Base-by-base conservation (phyloP, 2,113 vertebrate genomes). In the Gopherus evgoodei region DNA sequence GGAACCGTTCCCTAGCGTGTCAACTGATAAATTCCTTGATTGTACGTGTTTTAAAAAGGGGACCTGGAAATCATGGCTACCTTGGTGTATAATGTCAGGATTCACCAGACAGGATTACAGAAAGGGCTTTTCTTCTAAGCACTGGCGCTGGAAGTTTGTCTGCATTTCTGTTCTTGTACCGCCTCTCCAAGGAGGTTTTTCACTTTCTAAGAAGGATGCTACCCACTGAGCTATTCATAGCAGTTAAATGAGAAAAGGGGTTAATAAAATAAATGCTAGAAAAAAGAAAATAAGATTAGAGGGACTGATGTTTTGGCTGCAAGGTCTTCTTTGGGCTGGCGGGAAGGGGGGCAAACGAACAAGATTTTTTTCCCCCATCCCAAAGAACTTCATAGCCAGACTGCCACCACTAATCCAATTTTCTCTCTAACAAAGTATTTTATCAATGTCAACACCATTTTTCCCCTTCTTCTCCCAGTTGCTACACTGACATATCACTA, bases 141-240 rank as follows among this genome's bases (percentile, higher is more conserved):
- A 3, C 86, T 0, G 79, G 95, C 93, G 84, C 95, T 81, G 95
- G 96, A 96, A 87, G 97, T 95, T 92, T 92, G 97, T 97, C 96
- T 97, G 97, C 98, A 95, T 97, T 98, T 97, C 98, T 98, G 91
- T 82, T 57, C 91, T 75, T 4, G 81, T 91, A 11, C 94, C 2
- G 22, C 96, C 96, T 98, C 98, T 98, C 98, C 97, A 96, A 98
- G 98, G 98, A 98, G 96, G 95, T 95, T 97, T 92, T 96, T 96
- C 96, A 91, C 97, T 98, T 96, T 97, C 97, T 98, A 84, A 98
- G 97, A 97, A 98, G 97, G 98, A 98, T 97, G 97, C 98, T 95
- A 96, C 98, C 98, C 98, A 98, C 98, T 98, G 98, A 97, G 98
- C 98, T 97, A 98, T 98, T 98, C 97, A 98, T 59, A 95, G 86